Conservation (phyloP, 92 coral and sea anemone genomes). For the Porites rus region DNA sequence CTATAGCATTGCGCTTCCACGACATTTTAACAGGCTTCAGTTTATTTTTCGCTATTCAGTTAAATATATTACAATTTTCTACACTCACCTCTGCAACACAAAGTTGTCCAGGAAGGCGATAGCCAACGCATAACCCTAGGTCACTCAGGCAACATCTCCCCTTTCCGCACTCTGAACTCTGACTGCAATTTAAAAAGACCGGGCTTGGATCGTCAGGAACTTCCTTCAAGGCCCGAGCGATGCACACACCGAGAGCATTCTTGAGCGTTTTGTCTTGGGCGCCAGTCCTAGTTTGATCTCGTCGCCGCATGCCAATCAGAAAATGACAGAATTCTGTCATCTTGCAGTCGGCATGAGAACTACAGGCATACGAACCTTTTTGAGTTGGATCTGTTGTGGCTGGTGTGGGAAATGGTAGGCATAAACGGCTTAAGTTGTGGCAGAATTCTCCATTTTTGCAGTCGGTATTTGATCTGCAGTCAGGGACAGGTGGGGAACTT, state of each 20-base stretch:
- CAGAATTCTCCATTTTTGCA: conserved; percentile 66
- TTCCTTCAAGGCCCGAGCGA: conserved; percentile 35
- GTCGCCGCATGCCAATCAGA: conserved; percentile 42
- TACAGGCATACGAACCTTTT: conserved; percentile 42
- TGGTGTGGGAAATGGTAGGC: conserved; percentile 42
- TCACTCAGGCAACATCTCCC: conserved; percentile 76
- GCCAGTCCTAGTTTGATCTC: conserved; percentile 4
- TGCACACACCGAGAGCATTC: conserved; percentile 38
- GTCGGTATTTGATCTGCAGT: conserved; percentile 35
- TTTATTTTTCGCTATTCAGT: too few species aligned
- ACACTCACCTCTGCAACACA: conserved; percentile 73
- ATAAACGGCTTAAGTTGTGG: conserved; percentile 50
- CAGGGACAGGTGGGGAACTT: conserved; percentile 19
- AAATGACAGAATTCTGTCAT: conserved; percentile 67
- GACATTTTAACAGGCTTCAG: too few species aligned
- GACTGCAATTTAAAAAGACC: conserved; percentile 50
- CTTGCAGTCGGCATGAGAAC: conserved; percentile 67
- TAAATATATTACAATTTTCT: neutral
- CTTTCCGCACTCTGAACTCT: conserved; percentile 70
- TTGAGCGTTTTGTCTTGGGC: conserved; percentile 5
- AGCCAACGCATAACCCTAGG: conserved; percentile 70
- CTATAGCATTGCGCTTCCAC: too few species aligned
- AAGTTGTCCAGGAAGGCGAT: conserved; percentile 65
- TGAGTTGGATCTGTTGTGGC: conserved; percentile 15
- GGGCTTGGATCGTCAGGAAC: conserved; percentile 44